Base-by-base conservation (phyloP, 2,113 vertebrate species). In the Aphelocoma coerulescens region DNA sequence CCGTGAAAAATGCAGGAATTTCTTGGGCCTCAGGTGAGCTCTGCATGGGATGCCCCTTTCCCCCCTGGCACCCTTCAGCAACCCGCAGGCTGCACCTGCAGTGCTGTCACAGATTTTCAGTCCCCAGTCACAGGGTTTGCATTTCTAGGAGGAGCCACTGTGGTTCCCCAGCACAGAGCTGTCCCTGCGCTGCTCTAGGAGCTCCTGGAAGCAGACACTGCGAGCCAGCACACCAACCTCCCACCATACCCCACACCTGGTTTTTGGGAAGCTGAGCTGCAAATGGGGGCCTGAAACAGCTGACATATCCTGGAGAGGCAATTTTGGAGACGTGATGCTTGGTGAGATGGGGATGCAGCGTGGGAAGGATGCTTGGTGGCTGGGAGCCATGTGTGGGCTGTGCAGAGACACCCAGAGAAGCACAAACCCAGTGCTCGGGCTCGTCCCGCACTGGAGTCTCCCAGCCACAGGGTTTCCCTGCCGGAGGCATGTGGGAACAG, bases 381-480 rank as follows among this genome's bases (percentile, higher is more conserved):
- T 24, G 63, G 32, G 54, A 52, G 65, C 39, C 3, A 3, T 0
- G 1, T 4, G 20, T 16, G 18, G 52, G 62, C 39, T 89, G 28
- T 46, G 16, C 2, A 4, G 39, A 26, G 35, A 43, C 18, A 55
- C 35, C 15, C 62, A 12, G 71, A 44, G 58, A 1, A 0, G 16
- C 0, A 2, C 15, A 37, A 66, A 48, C 41, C 11, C 55, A 19
- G 19, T 22, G 18, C 2, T 4, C 2, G 2, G 57, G 22, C 14
- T 51, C 8, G 11, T 15, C 18, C 0, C 0, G n/a, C 61, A 19
- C 33, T 0, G 6, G 32, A 68, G 49, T 13, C 66, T 55, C 32
- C n/a, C 37, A 79, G 28, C 8, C 3, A 6, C 0, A 12, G 41
- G 28, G 9, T 63, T 71, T 49, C 61, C 69, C 41, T 44, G 35